A percentile compares a stretch with the other conserved stretches of the same genome.
phyloP scores from a whole-genome alignment of 2,797 vertebrate genomes.

The Leucoraja ocellata region DNA sequence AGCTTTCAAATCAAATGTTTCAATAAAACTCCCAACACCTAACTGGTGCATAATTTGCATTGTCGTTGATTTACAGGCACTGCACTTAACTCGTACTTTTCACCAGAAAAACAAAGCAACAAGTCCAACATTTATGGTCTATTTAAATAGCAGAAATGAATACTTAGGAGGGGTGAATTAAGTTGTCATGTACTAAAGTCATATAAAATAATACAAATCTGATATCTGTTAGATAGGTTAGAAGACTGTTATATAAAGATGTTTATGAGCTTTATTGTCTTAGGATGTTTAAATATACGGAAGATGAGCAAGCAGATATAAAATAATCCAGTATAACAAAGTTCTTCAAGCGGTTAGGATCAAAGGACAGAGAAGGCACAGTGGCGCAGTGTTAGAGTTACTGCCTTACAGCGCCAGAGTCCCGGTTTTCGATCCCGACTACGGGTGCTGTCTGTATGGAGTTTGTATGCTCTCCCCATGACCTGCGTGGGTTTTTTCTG shows the following conservation, averaged over 20 bases:
- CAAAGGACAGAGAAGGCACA: not conserved
- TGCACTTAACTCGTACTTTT: conserved; percentile 1
- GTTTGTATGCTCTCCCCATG: too few relatives aligned
- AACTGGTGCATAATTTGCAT: not conserved
- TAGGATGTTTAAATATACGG: not conserved
- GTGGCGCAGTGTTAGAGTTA: too few relatives aligned
- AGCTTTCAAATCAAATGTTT: conserved; percentile 5
- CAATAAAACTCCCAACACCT: not conserved
- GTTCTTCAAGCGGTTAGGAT: not conserved
- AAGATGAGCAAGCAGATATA: not conserved
- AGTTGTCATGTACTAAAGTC: not conserved
- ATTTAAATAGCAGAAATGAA: not conserved
- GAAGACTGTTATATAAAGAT: not conserved
- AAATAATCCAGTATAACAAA: not conserved
- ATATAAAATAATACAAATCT: not conserved
- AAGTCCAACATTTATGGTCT: not conserved
- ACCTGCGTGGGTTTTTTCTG: too few relatives aligned
- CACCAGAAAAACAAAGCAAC: not conserved
- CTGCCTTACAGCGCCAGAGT: too few relatives aligned
- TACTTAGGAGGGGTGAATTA: not conserved
- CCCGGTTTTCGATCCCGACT: too few relatives aligned
- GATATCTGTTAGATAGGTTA: not conserved
- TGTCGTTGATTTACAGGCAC: not conserved
- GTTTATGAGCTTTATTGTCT: not conserved
- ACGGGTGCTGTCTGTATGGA: too few relatives aligned